phyloP scores from a whole-genome alignment of 2,113 vertebrate genomes.

The Carollia perspicillata region DNA sequence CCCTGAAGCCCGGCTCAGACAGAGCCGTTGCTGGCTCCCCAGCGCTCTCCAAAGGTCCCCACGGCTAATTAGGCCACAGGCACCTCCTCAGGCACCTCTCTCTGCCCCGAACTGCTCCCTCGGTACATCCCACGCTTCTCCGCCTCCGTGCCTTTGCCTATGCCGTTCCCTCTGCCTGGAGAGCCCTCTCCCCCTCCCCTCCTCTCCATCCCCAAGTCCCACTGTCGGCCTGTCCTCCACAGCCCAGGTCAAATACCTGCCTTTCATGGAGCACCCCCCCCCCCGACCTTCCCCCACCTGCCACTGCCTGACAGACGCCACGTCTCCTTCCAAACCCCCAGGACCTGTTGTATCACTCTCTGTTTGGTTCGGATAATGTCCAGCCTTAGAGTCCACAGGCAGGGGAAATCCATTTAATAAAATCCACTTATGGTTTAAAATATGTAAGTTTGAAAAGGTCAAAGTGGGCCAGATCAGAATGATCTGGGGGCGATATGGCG shows the following conservation, averaged over 20 bases:
- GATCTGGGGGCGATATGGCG: background rate
- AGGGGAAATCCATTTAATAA: background rate
- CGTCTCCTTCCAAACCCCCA: background rate
- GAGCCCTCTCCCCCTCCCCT: background rate
- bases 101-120: background rate
- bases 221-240: background rate
- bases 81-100: background rate
- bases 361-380: background rate
- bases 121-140: background rate
- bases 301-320: background rate
- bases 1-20: background rate
- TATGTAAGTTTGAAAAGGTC: background rate
- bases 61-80: background rate
- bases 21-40: background rate
- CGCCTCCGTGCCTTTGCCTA: background rate
- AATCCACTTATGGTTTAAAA: background rate
- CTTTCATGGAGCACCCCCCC: rapidly evolving
- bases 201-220: background rate
- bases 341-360: background rate
- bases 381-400: background rate
- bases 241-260: background rate
- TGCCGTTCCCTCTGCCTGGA: background rate
- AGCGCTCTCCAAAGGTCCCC: background rate
- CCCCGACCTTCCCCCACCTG: background rate
- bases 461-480: no score